Evolutionary conservation across 2,888 invertebrate genomes (phyloP).

Genomic region (Therioaphis trifolii): DNA sequence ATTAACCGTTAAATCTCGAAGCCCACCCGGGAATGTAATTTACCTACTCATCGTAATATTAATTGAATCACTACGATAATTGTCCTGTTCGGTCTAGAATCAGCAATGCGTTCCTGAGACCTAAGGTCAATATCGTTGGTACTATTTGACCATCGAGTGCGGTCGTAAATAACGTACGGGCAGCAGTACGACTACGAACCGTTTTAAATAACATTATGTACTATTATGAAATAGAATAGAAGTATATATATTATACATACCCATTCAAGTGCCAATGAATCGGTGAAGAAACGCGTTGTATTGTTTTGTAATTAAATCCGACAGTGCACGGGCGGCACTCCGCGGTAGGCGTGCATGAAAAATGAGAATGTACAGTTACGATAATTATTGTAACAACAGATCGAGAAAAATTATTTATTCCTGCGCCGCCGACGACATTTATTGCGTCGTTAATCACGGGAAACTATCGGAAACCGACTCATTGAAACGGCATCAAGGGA

Average conservation of each 20-base stretch:
- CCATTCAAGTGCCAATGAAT: background rate
- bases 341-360: background rate
- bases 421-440: constrained; percentile 11
- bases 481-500: background rate
- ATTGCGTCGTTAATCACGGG: constrained; percentile 16
- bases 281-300: background rate
- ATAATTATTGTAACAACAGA: background rate
- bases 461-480: background rate
- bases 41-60: too few species aligned
- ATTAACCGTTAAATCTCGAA: too few species aligned
- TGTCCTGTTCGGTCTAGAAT: too few species aligned
- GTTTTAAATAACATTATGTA: too few species aligned
- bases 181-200: too few species aligned
- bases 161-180: background rate
- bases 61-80: too few species aligned
- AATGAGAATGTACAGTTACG: background rate
- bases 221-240: too few species aligned
- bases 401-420: background rate
- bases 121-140: background rate
- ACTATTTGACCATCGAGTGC: too few species aligned
- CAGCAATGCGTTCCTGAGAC: too few species aligned
- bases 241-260: too few species aligned
- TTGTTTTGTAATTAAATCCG: background rate
- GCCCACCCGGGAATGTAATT: too few species aligned
- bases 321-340: background rate